These are phyloP conservation scores for Punctoribates punctum DNA, from an alignment of 2,888 invertebrate genomes.

Conservation along the genomic window DNA sequence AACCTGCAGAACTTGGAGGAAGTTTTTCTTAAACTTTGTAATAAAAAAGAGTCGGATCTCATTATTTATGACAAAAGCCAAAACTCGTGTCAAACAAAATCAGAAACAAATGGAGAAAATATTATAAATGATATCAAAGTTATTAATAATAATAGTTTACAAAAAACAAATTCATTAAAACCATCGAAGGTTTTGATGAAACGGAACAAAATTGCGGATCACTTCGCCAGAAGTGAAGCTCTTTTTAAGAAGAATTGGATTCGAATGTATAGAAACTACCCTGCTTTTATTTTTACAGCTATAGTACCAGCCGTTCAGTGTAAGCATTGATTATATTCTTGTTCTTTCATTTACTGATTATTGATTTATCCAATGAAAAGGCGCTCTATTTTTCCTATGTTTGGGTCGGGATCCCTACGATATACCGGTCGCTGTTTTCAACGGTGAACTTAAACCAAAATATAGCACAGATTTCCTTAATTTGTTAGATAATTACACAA, in stretches of 20 bases:
- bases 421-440: neutral
- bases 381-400: conserved; percentile 4
- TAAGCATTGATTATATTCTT: conserved; percentile 49
- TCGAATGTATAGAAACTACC: conserved; percentile 51
- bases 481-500: neutral
- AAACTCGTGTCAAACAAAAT: neutral
- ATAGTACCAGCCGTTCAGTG: conserved; percentile 40
- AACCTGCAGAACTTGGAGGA: neutral
- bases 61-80: neutral
- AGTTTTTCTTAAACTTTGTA: conserved; percentile 76
- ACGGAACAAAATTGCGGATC: conserved; percentile 34
- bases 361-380: conserved; percentile 33
- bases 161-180: conserved; percentile 1
- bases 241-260: conserved; percentile 52
- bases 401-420: neutral
- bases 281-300: conserved; percentile 46
- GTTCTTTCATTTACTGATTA: conserved; percentile 53
- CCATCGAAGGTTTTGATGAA: conserved; percentile 36
- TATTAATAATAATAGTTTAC: conserved; percentile 4
- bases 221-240: conserved; percentile 47
- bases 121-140: neutral
- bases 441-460: neutral
- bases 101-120: neutral
- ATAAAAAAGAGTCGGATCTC: conserved; percentile 17
- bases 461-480: neutral